Base-by-base conservation (phyloP, 2,888 invertebrate genomes). In the Ormyrus labotus region DNA sequence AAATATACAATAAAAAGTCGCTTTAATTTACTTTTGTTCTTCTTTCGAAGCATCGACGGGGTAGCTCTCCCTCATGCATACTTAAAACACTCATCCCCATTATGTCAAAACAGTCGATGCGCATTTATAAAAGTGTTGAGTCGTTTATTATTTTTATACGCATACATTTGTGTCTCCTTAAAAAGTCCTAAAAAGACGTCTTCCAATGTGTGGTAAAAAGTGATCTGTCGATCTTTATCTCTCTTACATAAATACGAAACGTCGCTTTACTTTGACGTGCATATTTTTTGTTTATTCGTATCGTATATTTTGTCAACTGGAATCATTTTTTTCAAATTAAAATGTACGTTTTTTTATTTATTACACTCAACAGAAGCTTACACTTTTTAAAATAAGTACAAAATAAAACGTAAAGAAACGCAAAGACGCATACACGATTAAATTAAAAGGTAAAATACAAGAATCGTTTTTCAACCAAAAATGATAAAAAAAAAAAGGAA, bases 191-290 rank as follows among this genome's bases (percentile, higher is more conserved):
- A 81, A 81, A 81, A 81, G 74, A 81, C 69, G 70, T 79, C 64
- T 76, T 79, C 70, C 78, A 79, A 63, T 74, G 73, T 70, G 74
- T 83, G 80, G 78, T 82, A 83, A 82, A 82, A 83, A 83, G 83
- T 82, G 81, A 78, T 83, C 80, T 78, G 75, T 80, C 78, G 64
- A 76, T 80, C 73, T 75, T 51, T 81, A 63, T 48, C 65, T 74
- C 61, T 69, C 55, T 51, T 19, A 50, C 64, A 47, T n/a, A 64
- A 53, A 73, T 64, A 63, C 57, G 57, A 51, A 13, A 9, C 6
- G 19, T 64, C 11, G 50, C 51, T 72, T 75, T 71, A 63, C 58
- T 70, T 78, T 72, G 61, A 57, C 69, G 75, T 75, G 45, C 60
- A 60, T 34, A 78, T 61, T 74, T 63, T 74, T 78, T 50, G 50